Conservation (phyloP, 2,888 invertebrate genomes). For the Galeruca laticollis region DNA sequence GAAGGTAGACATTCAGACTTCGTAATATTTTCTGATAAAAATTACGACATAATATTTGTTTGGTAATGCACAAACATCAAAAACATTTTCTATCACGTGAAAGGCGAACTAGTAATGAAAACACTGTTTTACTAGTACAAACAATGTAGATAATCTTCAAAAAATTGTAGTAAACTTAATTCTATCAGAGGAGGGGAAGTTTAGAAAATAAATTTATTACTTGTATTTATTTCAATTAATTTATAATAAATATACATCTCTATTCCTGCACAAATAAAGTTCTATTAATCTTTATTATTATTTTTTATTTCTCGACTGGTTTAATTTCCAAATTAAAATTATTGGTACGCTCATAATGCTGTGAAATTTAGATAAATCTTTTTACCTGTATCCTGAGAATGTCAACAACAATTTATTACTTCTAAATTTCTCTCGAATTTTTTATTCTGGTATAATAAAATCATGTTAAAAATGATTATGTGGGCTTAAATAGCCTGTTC, state of each 20-base stretch:
- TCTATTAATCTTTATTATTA: too few species aligned
- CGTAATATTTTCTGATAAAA: not conserved
- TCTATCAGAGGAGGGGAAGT: too few species aligned
- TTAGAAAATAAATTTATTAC: too few species aligned
- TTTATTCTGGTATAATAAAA: constrained; percentile 25
- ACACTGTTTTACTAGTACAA: too few species aligned
- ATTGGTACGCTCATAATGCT: not conserved
- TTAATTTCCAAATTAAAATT: not conserved
- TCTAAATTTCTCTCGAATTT: constrained; percentile 16
- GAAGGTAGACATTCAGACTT: not conserved
- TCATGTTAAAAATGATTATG: constrained; percentile 22
- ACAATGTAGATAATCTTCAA: too few species aligned
- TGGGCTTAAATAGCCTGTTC: constrained; percentile 24
- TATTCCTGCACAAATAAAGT: too few species aligned
- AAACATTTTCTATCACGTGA: too few species aligned
- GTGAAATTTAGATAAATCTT: constrained; percentile 23
- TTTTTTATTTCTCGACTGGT: not conserved
- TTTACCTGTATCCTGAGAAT: constrained; percentile 9
- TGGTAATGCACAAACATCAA: too few species aligned
- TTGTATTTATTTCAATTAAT: too few species aligned
- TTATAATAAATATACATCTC: too few species aligned
- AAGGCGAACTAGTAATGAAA: too few species aligned
- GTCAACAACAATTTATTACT: constrained; percentile 23
- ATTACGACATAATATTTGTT: not conserved
- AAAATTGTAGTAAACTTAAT: too few species aligned